Evolutionary conservation across 2,797 vertebrate species (phyloP).

Genomic region (Margarornis squamiger): DNA sequence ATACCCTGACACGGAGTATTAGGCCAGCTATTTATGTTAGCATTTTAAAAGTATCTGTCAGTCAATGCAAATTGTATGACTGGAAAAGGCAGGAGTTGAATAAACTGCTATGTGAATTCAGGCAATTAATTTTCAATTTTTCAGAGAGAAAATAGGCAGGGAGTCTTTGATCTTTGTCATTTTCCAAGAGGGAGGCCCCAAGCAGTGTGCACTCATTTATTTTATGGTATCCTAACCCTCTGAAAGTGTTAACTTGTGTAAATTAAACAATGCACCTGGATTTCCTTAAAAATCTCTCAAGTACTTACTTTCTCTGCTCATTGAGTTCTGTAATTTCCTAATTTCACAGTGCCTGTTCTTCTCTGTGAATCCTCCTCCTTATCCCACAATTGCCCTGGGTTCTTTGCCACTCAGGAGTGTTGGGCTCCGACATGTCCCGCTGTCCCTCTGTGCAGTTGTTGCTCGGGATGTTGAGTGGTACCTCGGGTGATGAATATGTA

Average conservation of each 20-base stretch:
- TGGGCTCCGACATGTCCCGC: fast-evolving
- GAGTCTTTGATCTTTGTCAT: conserved; percentile 56
- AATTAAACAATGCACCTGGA: conserved; percentile 11
- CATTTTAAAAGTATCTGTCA: conserved; percentile 47
- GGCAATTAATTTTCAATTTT: conserved; percentile 67
- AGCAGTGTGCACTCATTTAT: conserved; percentile 25
- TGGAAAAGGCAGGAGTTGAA: conserved; percentile 31
- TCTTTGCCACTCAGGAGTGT: neutral
- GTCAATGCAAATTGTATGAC: conserved; percentile 59
- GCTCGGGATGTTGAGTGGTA: neutral
- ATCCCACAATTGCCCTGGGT: neutral
- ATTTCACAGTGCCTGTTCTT: neutral
- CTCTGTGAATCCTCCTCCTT: neutral
- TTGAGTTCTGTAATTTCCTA: conserved; percentile 14
- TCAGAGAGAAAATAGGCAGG: conserved; percentile 41
- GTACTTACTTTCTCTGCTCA: neutral
- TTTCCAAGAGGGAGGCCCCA: conserved; percentile 27
- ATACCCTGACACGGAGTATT: conserved; percentile 38
- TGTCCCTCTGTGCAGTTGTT: neutral
- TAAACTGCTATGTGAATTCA: conserved; percentile 38
- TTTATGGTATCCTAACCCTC: conserved; percentile 8
- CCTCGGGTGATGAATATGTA: conserved; percentile 8
- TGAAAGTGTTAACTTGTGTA: conserved; percentile 6
- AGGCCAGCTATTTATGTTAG: conserved; percentile 40
- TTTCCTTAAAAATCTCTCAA: conserved; percentile 32